Evolutionary conservation across 2,888 invertebrate genomes (phyloP), one percentile per base, ranked within the genome.

Genomic region (Tuberolachnus salignus): DNA sequence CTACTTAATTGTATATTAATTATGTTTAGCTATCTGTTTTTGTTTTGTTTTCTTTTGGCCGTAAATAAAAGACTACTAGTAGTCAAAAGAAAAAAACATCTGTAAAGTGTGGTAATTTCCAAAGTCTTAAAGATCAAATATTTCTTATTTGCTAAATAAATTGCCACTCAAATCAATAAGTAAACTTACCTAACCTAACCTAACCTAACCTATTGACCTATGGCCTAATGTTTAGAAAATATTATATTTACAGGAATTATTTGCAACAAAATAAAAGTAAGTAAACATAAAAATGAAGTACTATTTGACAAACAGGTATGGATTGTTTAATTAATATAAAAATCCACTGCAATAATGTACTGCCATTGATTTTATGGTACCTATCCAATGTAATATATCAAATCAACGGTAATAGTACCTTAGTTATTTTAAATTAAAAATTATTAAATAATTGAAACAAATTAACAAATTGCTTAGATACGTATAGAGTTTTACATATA

Each of bases 141-240:
- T 55, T 10, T 42, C 14, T 70, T 70, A 44, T 70, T 16, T 10
- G 4, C 14, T 57, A 42, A 42, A 55, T 57, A 70, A 3, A 44
- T 34, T 3, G 14, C 42, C 21, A 55, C 16, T 14, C 21, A 14
- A 34, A 53, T 42, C n/a, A 57, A 16, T 49, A 57, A 8, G 1
- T 57, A n/a, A n/a, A n/a, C n/a, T n/a, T n/a, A n/a, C n/a, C n/a
- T n/a, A n/a, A n/a, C n/a, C n/a, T n/a, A n/a, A n/a, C n/a, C n/a
- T n/a, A n/a, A n/a, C n/a, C n/a, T n/a, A n/a, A 57, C 44, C 44
- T 57, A 71, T 57, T 55, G 42, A 57, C 44, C 44, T 55, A 44
- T 53, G 4, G 21, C 6, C n/a, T 23, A 23, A 1, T 21, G 44
- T 16, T 11, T 8, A 46, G 44, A n/a, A n/a, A 55, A 26, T 42